Conservation (phyloP, 35 echinoderm and acorn worm genomes). For the Acanthaster planci region DNA sequence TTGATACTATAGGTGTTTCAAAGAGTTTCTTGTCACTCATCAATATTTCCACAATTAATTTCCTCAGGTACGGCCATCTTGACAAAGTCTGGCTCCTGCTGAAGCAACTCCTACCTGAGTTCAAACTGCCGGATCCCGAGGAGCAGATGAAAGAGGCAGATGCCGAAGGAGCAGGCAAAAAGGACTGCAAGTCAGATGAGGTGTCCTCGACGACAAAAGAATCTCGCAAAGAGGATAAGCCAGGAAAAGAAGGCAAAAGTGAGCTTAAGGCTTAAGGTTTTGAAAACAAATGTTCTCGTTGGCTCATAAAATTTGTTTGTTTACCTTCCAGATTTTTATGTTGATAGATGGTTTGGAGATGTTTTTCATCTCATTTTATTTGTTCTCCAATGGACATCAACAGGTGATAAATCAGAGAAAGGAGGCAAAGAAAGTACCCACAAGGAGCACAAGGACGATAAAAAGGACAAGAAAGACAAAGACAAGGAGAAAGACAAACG, state of each 20-base stretch:
- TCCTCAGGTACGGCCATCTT: conserved; percentile 81
- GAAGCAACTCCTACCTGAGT: conserved; percentile 78
- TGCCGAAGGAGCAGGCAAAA: conserved; percentile 39
- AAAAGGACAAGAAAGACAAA: conserved; percentile 93
- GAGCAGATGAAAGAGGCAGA: conserved; percentile 24
- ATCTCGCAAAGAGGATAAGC: conserved; percentile 68
- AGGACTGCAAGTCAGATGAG: conserved; percentile 75
- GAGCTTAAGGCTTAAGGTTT: not conserved
- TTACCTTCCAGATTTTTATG: too few relatives aligned
- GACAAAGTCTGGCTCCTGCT: conserved; percentile 88
- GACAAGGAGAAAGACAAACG: conserved; percentile 94
- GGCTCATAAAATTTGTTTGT: too few relatives aligned
- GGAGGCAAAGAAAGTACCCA: conserved; percentile 67
- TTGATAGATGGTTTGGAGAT: too few relatives aligned
- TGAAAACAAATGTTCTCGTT: not conserved
- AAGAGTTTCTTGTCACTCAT: too few relatives aligned
- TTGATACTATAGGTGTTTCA: too few relatives aligned
- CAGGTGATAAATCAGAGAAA: conserved; percentile 81
- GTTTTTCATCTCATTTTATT: not conserved
- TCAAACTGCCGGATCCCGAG: conserved; percentile 76
- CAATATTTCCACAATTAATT: not conserved
- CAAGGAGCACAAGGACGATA: conserved; percentile 84
- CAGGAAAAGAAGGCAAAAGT: conserved; percentile 64
- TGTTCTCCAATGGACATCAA: not conserved
- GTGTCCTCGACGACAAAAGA: conserved; percentile 53